Base-by-base conservation (phyloP, 2,797 vertebrate genomes). In the Petrocephalus schoutedeni region DNA sequence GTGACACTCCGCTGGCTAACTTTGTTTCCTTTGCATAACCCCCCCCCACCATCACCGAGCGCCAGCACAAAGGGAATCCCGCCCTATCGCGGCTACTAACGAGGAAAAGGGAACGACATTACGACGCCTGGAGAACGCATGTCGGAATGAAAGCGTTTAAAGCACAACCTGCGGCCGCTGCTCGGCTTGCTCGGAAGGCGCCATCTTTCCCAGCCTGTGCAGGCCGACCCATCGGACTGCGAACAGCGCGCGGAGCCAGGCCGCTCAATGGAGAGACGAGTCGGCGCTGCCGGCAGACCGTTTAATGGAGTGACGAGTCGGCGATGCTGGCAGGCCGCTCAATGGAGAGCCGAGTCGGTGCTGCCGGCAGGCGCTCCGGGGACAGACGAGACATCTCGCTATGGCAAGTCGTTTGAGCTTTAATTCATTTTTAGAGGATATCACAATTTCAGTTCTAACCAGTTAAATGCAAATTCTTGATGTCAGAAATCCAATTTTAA, bases 161-260 rank as follows among this genome's bases (percentile, higher is more conserved):
- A 90, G 91, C 89, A 86, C 93, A 89, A 99, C 98, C 98, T 98
- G 97, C 92, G 93, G 92, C 91, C 95, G 94, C 92, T 93, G 95
- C 87, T 97, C 97, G 91, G 95, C 92, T 93, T 96, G 96, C 80
- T 98, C 97, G 90, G 96, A 96, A 91, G 98, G 97, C 93, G 97
- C 97, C 98, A 99, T 99, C 93, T 97, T 98, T 89, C 85, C 88
- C 91, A 95, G 95, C 88, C 92, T 91, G 85, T 89, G 89, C 87
- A 92, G 92, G 85, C 49, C 61, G 67, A 10, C 92, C 91, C 90
- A 93, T 92, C 92, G 53, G 64, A 58, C 45, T 61, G 95, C 93
- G 92, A 95, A 92, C 95, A 90, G 57, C 93, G 90, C 87, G 87
- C 91, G 53, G 92, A 94, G 90, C 71, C 23, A 91, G 89, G 87